Evolutionary conservation across 2,797 vertebrate species (phyloP).

Genomic region (Staurois parvus): DNA sequence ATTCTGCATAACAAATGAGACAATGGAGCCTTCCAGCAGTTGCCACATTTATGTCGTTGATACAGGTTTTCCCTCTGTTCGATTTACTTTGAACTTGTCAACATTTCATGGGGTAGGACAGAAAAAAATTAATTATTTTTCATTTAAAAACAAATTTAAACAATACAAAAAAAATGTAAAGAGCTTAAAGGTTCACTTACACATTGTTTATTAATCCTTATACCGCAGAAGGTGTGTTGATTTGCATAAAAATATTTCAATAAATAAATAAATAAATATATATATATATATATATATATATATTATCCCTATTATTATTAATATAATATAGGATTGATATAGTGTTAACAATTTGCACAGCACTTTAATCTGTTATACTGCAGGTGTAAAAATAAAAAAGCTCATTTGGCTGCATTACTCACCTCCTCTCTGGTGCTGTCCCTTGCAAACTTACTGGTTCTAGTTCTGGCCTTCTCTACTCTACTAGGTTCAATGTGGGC

Average conservation of each 20-base stretch:
- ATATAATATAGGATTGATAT: too few relatives aligned
- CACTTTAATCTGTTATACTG: too few relatives aligned
- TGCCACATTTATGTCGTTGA: constrained; percentile 74
- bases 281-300: too few relatives aligned
- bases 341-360: too few relatives aligned
- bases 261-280: too few relatives aligned
- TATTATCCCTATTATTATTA: too few relatives aligned
- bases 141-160: neutral
- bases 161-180: neutral
- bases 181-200: neutral
- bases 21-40: constrained; percentile 76
- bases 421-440: neutral
- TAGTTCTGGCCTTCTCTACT: too few relatives aligned
- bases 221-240: neutral
- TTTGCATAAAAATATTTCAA: constrained; percentile 1
- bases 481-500: too few relatives aligned
- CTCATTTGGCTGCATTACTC: neutral
- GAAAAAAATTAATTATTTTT: neutral
- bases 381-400: neutral
- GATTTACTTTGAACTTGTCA: constrained; percentile 85
- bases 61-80: constrained; percentile 70
- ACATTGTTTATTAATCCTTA: neutral
- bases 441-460: too few relatives aligned
- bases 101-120: constrained; percentile 65
- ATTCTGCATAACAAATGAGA: constrained; percentile 65